Evolutionary conservation across 2,888 invertebrate genomes (phyloP).

Genomic region (Camponotus fellah): DNA sequence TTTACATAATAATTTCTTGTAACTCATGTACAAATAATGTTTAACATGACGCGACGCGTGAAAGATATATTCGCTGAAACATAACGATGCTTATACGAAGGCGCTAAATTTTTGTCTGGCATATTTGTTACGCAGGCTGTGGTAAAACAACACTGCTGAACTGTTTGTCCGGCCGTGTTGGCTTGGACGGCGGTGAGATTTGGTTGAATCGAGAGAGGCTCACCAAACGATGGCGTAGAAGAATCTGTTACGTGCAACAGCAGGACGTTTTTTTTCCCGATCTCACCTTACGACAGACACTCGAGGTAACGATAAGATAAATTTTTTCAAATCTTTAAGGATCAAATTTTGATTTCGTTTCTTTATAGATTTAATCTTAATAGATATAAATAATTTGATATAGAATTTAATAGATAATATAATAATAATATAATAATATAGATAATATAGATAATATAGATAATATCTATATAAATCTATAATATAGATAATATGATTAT

Average conservation of each 20-base stretch:
- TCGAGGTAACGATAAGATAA: constrained; percentile 87
- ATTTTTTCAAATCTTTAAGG: neutral
- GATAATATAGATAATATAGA: no score
- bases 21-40: neutral
- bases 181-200: constrained; percentile 90
- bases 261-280: constrained; percentile 94
- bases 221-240: constrained; percentile 90
- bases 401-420: no score
- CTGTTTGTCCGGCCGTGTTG: constrained; percentile 91
- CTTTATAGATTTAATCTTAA: neutral
- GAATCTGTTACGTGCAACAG: constrained; percentile 93
- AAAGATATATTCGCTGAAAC: constrained; percentile 29
- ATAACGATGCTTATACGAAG: constrained; percentile 15
- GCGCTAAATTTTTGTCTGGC: constrained; percentile 41
- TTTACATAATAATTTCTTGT: constrained; percentile 10
- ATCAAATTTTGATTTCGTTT: neutral
- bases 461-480: no score
- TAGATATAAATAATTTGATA: no score
- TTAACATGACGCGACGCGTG: neutral
- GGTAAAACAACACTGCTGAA: constrained; percentile 94
- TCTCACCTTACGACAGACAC: constrained; percentile 92
- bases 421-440: no score
- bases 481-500: no score
- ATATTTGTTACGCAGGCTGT: constrained; percentile 85
- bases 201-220: constrained; percentile 89